phyloP scores from a whole-genome alignment of 2,888 invertebrate species.

The Panzeria rudis region DNA sequence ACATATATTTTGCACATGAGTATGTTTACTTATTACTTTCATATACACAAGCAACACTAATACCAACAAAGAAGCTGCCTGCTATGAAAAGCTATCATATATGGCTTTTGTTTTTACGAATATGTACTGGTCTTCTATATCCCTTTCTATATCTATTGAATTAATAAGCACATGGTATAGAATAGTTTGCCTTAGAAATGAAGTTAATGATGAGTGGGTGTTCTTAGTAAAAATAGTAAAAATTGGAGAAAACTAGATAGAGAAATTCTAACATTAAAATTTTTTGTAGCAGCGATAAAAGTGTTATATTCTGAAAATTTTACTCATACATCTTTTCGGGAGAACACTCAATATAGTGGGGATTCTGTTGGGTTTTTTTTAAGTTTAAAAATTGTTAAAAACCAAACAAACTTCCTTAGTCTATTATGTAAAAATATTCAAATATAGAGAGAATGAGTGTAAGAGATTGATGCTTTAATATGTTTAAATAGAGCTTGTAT shows the following conservation, averaged over 20 bases:
- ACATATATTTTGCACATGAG: constrained; percentile 11
- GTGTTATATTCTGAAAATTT: no score
- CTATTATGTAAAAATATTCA: no score
- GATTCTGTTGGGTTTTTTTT: no score
- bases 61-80: background rate
- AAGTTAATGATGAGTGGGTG: background rate
- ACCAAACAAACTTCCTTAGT: no score
- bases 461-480: no score
- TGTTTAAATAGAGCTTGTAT: no score
- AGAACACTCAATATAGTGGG: no score
- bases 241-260: background rate
- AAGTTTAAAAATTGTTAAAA: no score
- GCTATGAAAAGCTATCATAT: constrained; percentile 27
- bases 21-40: background rate
- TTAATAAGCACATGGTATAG: constrained; percentile 57
- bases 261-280: no score
- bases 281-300: background rate
- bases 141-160: constrained; percentile 39
- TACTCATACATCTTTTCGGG: no score
- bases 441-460: no score
- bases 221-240: background rate
- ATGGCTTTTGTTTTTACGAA: background rate
- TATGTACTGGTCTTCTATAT: background rate
- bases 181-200: background rate
- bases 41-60: background rate